These are phyloP conservation scores for Drosophila micromelanica DNA, from an alignment of 1,140 invertebrate species.

Conservation along the genomic window DNA sequence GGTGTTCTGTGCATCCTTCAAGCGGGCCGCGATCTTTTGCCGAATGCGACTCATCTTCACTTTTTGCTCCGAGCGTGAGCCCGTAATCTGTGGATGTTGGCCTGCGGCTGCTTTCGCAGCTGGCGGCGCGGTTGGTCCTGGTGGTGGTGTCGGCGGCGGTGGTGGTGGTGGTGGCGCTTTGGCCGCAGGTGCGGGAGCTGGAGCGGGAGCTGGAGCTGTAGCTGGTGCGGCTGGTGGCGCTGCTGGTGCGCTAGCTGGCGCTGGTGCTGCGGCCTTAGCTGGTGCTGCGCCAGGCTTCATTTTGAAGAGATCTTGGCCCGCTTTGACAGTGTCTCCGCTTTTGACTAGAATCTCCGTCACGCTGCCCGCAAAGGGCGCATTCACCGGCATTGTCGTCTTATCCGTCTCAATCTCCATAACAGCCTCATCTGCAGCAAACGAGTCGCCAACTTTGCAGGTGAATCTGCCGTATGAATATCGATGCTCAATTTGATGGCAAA, in stretches of 20 bases:
- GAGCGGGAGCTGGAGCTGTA: constrained; percentile 86
- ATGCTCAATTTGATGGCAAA: background rate
- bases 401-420: constrained; percentile 99
- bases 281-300: constrained; percentile 87
- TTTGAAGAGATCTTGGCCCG: constrained; percentile 93
- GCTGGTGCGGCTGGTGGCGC: constrained; percentile 84
- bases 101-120: constrained; percentile 88
- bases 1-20: constrained; percentile 99
- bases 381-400: constrained; percentile 97
- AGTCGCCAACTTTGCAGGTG: constrained; percentile 94
- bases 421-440: constrained; percentile 96
- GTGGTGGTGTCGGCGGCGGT: constrained; percentile 76
- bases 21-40: constrained; percentile 95
- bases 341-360: constrained; percentile 94
- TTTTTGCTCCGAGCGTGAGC: constrained; percentile 95
- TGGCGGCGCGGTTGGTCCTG: constrained; percentile 65
- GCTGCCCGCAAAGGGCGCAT: constrained; percentile 93
- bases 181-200: constrained; percentile 84
- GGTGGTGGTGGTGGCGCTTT: constrained; percentile 84
- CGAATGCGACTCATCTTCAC: constrained; percentile 99
- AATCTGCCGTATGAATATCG: constrained; percentile 83
- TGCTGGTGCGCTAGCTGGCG: constrained; percentile 39
- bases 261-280: constrained; percentile 39
- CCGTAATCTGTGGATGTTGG: constrained; percentile 93
- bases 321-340: constrained; percentile 95